These are phyloP conservation scores for Fabriciana adippe DNA, from an alignment of 2,888 invertebrate species.

Conservation along the genomic window DNA sequence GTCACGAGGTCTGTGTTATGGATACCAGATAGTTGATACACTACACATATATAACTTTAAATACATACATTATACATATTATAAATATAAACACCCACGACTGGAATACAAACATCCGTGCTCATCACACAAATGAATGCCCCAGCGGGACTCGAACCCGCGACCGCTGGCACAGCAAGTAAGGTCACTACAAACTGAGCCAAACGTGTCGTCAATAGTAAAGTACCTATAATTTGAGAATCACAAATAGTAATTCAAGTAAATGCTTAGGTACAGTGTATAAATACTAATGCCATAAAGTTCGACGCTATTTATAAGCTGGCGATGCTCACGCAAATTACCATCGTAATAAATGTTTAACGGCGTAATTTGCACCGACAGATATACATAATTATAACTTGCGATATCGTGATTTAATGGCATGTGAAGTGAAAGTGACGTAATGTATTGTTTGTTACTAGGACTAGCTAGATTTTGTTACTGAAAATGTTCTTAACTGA, in stretches of 20 bases:
- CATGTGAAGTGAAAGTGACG: constrained; percentile 35
- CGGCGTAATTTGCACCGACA: constrained; percentile 32
- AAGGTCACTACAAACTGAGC: too few relatives aligned
- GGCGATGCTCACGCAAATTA: constrained; percentile 19
- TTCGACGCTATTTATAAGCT: constrained; percentile 1
- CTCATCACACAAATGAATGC: too few relatives aligned
- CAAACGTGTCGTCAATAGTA: too few relatives aligned
- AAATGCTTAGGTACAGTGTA: neutral
- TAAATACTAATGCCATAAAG: neutral
- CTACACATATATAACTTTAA: too few relatives aligned
- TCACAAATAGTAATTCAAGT: neutral
- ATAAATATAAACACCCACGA: too few relatives aligned
- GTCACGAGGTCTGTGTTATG: too few relatives aligned
- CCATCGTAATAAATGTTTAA: constrained; percentile 24
- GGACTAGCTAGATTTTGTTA: neutral
- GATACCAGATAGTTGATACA: too few relatives aligned
- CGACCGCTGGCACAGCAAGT: too few relatives aligned
- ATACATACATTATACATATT: too few relatives aligned
- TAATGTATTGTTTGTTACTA: constrained; percentile 20
- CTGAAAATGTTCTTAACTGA: neutral
- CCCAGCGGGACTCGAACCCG: too few relatives aligned
- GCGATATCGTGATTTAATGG: constrained; percentile 32
- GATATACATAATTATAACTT: constrained; percentile 25
- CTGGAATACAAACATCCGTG: too few relatives aligned
- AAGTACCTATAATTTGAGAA: neutral